Evolutionary conservation across 1,140 invertebrate species (phyloP), one percentile per base, ranked within the genome.

Genomic region (Paracyclopina nana): DNA sequence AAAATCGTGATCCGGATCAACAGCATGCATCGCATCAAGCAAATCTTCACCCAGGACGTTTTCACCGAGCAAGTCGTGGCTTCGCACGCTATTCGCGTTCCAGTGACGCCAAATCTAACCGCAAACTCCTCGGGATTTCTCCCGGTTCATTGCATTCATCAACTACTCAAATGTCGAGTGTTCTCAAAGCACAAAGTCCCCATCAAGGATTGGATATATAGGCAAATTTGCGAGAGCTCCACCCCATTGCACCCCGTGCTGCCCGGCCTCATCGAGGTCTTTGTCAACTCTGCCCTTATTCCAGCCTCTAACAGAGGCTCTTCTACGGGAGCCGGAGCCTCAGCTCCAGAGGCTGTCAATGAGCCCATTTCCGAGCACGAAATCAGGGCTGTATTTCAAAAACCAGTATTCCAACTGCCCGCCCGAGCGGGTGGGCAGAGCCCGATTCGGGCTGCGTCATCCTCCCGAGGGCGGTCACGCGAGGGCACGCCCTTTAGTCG

Each of bases 61-160:
- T 96, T 97, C 62, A 94, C 87, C 1, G 90, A 97, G 65, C 87
- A 94, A 70, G 86, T 95, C 28, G 86, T 97, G 1, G 88, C 90
- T 0, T 72, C 85, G 16, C 88, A 94, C 68, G 91, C 91, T 1
- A 83, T 95, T 0, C 87, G 87, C 62, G 87, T 97, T 16, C 85
- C 88, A 0, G 90, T 96, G 0, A 97, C 91, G 0, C 72, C 75
- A 1, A 79, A 80, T 60, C 68, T 97, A 5, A 92, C 82, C 65
- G 84, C 80, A 18, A 80, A 80, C 53, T 82, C 92, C 50, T 73
- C 75, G 1, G 90, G 91, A 16, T 96, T 92, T 67, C 65, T 98
- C 50, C 91, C 91, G 0, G 83, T 96, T 22, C 91, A 98, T 64
- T 96, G 91, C 62, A 92, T 98, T 53, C 87, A 94, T 64, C 91